Percentiles rank a stretch among this genome's conserved stretches.
These are phyloP conservation scores for Drosophila ananassae DNA, from an alignment of 1,140 invertebrate genomes.

Conservation along the genomic window DNA sequence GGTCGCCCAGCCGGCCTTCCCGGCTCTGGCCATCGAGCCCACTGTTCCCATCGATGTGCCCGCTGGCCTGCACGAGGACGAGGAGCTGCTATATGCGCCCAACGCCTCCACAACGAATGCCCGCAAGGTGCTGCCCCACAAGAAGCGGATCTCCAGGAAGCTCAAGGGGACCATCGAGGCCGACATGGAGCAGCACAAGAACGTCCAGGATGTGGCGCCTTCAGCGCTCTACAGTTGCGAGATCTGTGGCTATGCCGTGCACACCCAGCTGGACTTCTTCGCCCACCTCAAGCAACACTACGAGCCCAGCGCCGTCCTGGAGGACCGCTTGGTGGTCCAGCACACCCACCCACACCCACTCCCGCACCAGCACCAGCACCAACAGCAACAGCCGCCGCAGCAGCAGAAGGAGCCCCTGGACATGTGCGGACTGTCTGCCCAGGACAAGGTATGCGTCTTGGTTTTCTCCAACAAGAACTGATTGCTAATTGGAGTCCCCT, in stretches of 20 bases:
- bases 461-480: not conserved
- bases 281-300: slow-evolving; percentile 91
- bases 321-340: slow-evolving; percentile 51
- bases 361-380: slow-evolving; percentile 20
- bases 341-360: not conserved
- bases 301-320: slow-evolving; percentile 84
- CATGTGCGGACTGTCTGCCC: slow-evolving; percentile 57
- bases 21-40: slow-evolving; percentile 60
- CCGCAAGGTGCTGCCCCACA: slow-evolving; percentile 85
- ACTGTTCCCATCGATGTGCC: slow-evolving; percentile 66
- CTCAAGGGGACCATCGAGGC: slow-evolving; percentile 84
- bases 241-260: slow-evolving; percentile 87
- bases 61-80: slow-evolving; percentile 43
- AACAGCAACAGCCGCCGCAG: slow-evolving; percentile 16
- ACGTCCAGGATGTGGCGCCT: slow-evolving; percentile 31
- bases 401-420: slow-evolving; percentile 66
- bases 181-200: slow-evolving; percentile 52
- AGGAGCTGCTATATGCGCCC: slow-evolving; percentile 57
- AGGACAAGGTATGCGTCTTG: slow-evolving; percentile 52
- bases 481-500: not conserved
- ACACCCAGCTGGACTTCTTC: slow-evolving; percentile 89
- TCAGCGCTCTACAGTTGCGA: slow-evolving; percentile 87
- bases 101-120: slow-evolving; percentile 56
- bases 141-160: slow-evolving; percentile 86
- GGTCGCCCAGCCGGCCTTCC: slow-evolving; percentile 47